phyloP scores from a whole-genome alignment of 2,888 invertebrate species.

The Blera fallax region DNA sequence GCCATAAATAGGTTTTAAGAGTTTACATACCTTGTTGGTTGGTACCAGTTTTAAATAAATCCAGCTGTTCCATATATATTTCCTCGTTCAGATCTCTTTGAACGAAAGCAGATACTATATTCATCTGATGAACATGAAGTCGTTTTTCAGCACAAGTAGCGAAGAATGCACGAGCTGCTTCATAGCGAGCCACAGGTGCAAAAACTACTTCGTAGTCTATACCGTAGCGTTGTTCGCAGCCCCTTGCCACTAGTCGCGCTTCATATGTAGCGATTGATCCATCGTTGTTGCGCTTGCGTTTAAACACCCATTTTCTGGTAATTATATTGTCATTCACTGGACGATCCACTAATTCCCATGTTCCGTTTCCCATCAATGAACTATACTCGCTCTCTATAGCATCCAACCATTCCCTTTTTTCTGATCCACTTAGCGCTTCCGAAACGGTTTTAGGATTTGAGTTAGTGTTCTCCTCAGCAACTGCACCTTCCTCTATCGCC shows the following conservation, averaged over 20 bases:
- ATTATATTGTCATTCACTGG: slow-evolving; percentile 8
- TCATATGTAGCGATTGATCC: slow-evolving; percentile 23
- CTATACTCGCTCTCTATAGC: slow-evolving; percentile 39
- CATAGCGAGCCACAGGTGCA: neutral
- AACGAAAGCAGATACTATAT: slow-evolving; percentile 11
- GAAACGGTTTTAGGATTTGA: neutral
- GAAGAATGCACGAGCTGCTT: slow-evolving; percentile 11
- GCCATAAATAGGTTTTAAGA: slow-evolving; percentile 7
- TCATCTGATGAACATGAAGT: slow-evolving; percentile 26
- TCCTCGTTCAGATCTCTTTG: slow-evolving; percentile 33
- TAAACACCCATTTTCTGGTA: slow-evolving; percentile 38
- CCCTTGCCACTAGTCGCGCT: slow-evolving; percentile 25
- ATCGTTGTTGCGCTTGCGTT: neutral
- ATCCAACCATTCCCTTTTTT: slow-evolving; percentile 17
- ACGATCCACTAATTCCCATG: slow-evolving; percentile 30
- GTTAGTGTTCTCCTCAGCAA: neutral
- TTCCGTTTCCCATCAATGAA: slow-evolving; percentile 25
- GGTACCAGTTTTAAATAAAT: neutral
- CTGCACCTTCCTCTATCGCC: neutral
- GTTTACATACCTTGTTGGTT: slow-evolving; percentile 6
- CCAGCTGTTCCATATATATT: slow-evolving; percentile 14
- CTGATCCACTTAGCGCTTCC: slow-evolving; percentile 10
- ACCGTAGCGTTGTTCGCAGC: slow-evolving; percentile 29
- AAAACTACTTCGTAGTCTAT: slow-evolving; percentile 9
- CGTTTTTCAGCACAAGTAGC: neutral